Conservation (phyloP, 2,888 invertebrate genomes). For the Melinopterus prodromus region DNA sequence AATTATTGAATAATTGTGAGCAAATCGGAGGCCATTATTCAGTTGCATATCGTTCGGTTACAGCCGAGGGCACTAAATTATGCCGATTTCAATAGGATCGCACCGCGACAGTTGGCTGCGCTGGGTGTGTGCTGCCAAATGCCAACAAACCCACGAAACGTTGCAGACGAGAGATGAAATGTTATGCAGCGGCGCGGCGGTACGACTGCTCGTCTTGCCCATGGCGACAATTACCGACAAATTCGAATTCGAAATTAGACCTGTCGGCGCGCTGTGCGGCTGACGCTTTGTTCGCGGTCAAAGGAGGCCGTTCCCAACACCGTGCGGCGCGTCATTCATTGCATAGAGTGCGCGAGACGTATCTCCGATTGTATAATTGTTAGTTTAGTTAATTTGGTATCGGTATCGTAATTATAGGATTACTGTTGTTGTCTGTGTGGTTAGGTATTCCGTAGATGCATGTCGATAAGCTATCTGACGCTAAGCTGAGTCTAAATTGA, state of each 20-base stretch:
- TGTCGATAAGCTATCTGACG: too few species aligned
- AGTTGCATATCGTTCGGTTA: neutral
- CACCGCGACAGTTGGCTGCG: neutral
- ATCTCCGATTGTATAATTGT: neutral
- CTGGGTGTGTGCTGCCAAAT: neutral
- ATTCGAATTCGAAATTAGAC: neutral
- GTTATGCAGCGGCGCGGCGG: neutral
- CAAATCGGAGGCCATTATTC: neutral
- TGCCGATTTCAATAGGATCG: neutral
- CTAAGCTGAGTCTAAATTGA: too few species aligned
- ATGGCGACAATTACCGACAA: neutral
- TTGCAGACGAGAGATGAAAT: neutral
- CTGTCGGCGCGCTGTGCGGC: neutral
- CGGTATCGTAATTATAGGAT: neutral
- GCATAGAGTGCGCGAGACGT: neutral
- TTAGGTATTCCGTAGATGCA: too few species aligned
- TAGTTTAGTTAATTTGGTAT: neutral
- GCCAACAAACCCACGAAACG: neutral
- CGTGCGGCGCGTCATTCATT: neutral
- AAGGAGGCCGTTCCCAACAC: neutral
- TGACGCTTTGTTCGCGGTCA: neutral
- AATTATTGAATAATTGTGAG: neutral
- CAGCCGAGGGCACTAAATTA: conserved; percentile 4
- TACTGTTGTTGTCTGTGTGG: neutral
- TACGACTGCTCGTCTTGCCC: neutral